Evolutionary conservation across 64 coral and sea anemone species (phyloP), one percentile per base, ranked within the genome.

Genomic region (Pocillopora damicornis): DNA sequence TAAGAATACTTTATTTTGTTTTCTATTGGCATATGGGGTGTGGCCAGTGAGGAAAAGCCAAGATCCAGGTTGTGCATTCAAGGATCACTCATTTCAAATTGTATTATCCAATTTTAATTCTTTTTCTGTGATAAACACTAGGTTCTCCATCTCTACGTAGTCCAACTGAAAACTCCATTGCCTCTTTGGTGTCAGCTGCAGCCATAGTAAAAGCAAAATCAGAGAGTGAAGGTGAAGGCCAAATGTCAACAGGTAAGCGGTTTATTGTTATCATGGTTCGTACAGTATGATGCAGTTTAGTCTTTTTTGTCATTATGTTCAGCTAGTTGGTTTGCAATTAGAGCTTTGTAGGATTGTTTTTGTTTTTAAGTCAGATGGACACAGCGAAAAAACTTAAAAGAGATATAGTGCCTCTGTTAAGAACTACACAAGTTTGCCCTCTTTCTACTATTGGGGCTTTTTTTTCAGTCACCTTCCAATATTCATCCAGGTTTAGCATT

Each of bases 131-230:
- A 51, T 7, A 51, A 4, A 51, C 42, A 51, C 42, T 26, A 95
- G 94, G 94, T 68, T 92, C 90, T 13, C 94, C 94, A 82, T 95
- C 94, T 6, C 51, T 95, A 45, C 90, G 94, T 10, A 95, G 94
- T 76, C 94, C 94, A 35, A 95, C 94, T 92, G 94, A 88, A 66
- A 95, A 95, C 42, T 95, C 94, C 9, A 95, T 95, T 89, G 94
- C 94, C 20, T 92, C 90, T n/a, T 64, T 95, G 9, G 94, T 92
- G 30, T 95, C 94, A 37, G 94, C 94, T 38, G 94, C 94, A 18
- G 94, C 92, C 36, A 88, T 95, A 59, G 94, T 95, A 25, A 95
- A 95, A 86, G 83, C 87, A 35, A 92, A 95, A 87, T 89, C 90
- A 71, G 90, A 92, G 59, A 88, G 87, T 74, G 92, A 89, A 87